These are phyloP conservation scores for Hemithea aestivaria DNA, from an alignment of 2,888 invertebrate genomes.

Conservation along the genomic window DNA sequence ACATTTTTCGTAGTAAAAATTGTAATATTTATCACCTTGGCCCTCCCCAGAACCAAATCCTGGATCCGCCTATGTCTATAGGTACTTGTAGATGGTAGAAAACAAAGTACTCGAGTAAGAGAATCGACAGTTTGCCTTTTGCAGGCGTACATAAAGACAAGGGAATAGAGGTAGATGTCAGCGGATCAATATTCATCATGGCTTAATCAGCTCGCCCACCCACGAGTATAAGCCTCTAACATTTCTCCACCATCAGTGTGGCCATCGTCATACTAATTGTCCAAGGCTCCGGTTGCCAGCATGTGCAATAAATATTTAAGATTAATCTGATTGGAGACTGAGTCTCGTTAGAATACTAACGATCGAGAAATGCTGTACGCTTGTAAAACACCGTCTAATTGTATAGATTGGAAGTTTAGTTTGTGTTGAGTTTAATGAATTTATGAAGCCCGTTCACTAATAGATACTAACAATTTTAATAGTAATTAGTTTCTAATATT, in stretches of 20 bases:
- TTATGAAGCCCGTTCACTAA: conserved; percentile 13
- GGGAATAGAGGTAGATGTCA: too few relatives aligned
- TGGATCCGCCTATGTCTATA: too few relatives aligned
- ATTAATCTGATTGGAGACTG: conserved; percentile 71
- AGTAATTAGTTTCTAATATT: too few relatives aligned
- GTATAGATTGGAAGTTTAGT: conserved; percentile 26
- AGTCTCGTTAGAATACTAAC: conserved; percentile 71
- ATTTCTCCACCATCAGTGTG: conserved; percentile 67
- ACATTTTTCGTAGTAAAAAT: too few relatives aligned
- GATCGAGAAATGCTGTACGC: conserved; percentile 28
- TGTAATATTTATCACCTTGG: too few relatives aligned
- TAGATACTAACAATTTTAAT: too few relatives aligned
- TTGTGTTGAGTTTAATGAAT: conserved; percentile 24
- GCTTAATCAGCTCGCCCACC: conserved; percentile 72
- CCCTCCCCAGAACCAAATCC: too few relatives aligned
- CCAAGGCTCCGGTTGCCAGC: conserved; percentile 60
- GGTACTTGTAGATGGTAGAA: too few relatives aligned
- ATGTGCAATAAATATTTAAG: conserved; percentile 78
- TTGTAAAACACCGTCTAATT: conserved; percentile 38
- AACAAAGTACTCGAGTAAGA: too few relatives aligned
- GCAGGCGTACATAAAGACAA: too few relatives aligned
- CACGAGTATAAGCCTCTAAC: conserved; percentile 60
- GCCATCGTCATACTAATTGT: conserved; percentile 76
- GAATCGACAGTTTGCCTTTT: too few relatives aligned
- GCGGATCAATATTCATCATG: conserved; percentile 68